phyloP scores from a whole-genome alignment of 1,140 invertebrate genomes.

The Leptopilina boulardi region DNA sequence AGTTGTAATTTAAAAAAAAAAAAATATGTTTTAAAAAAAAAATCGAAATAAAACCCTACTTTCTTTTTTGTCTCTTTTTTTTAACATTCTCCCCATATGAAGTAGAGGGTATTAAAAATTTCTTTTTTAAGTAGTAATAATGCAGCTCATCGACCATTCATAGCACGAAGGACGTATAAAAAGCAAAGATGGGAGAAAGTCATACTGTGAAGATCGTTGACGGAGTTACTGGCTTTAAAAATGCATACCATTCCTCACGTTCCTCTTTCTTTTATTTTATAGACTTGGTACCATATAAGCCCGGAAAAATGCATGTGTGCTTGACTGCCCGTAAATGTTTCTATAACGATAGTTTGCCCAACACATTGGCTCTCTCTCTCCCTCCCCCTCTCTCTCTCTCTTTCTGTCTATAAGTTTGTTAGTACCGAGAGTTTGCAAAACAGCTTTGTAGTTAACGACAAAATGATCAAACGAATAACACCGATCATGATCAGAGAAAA shows the following conservation, averaged over 20 bases:
- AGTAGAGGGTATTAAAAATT: not conserved
- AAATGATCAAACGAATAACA: slow-evolving; percentile 28
- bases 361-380: slow-evolving; percentile 1
- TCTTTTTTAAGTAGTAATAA: slow-evolving; percentile 8
- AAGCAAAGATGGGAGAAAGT: slow-evolving; percentile 22
- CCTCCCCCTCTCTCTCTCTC: not conserved
- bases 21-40: not conserved
- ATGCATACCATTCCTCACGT: slow-evolving; percentile 31
- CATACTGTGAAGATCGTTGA: slow-evolving; percentile 7
- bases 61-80: not conserved
- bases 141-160: not conserved
- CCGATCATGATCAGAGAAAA: not conserved
- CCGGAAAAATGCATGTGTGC: slow-evolving; percentile 20
- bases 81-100: not conserved
- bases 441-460: not conserved
- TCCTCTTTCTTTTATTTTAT: not conserved
- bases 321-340: slow-evolving; percentile 23
- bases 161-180: slow-evolving; percentile 22
- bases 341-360: slow-evolving; percentile 14
- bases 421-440: slow-evolving; percentile 2
- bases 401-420: not conserved
- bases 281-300: slow-evolving; percentile 25
- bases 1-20: not conserved
- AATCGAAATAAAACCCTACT: not conserved
- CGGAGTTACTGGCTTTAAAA: slow-evolving; percentile 28